phyloP scores from a whole-genome alignment of 1,140 invertebrate species.

The Steinernema feltiae region DNA sequence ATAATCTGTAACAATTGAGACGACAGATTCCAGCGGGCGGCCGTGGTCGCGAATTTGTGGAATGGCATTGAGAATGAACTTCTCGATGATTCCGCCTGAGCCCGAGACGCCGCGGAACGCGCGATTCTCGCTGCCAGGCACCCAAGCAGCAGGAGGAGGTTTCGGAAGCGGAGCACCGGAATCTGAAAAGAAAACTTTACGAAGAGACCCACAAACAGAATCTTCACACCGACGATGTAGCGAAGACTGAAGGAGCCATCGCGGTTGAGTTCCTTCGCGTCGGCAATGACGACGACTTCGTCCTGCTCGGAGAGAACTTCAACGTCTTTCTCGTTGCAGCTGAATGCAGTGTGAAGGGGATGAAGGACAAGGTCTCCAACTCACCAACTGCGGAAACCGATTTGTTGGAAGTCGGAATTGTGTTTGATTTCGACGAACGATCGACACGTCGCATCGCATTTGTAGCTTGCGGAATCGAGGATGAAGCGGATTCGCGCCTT shows the following conservation, averaged over 20 bases:
- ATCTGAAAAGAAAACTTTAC: constrained; percentile 24
- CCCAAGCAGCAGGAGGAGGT: constrained; percentile 54
- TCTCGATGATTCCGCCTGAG: constrained; percentile 52
- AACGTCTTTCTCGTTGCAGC: constrained; percentile 50
- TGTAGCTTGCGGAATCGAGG: constrained; percentile 45
- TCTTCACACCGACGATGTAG: not conserved
- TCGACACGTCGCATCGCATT: constrained; percentile 52
- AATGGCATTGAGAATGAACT: constrained; percentile 57
- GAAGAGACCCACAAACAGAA: not conserved
- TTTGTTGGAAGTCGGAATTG: constrained; percentile 57
- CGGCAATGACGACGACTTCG: not conserved
- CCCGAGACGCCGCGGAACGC: constrained; percentile 48
- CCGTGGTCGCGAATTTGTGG: constrained; percentile 48
- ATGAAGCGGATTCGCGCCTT: constrained; percentile 51
- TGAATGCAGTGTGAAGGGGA: constrained; percentile 22
- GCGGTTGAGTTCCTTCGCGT: not conserved
- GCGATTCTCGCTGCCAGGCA: constrained; percentile 54
- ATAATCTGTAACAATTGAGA: constrained; percentile 53
- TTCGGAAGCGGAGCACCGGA: constrained; percentile 49
- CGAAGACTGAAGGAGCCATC: not conserved
- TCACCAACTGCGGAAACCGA: constrained; percentile 54
- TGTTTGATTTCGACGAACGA: constrained; percentile 55
- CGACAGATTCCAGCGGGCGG: constrained; percentile 47
- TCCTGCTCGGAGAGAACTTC: constrained; percentile 52
- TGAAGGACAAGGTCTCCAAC: constrained; percentile 28